Base-by-base conservation (phyloP, 2,888 invertebrate species). In the Abscondita cerata region DNA sequence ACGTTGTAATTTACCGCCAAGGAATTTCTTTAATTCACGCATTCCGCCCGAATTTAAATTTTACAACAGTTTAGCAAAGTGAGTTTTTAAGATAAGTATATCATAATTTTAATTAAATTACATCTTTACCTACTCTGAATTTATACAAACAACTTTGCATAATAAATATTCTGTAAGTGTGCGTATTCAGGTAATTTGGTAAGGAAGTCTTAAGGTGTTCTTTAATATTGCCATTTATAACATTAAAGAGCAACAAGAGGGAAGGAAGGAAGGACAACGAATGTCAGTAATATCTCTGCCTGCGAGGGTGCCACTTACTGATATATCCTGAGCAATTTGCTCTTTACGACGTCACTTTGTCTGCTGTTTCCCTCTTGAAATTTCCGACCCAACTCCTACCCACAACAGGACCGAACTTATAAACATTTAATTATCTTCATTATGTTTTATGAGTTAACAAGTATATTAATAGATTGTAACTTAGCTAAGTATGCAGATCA, bases 261-360 rank as follows among this genome's bases (percentile, higher is more conserved):
- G 59, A 59, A 64, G 60, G 55, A 60, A 52, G 60, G 52, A 60
- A 60, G 50, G 57, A 60, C 64, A 73, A 72, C 70, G 74, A 75
- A 75, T 73, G 72, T 70, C 71, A 71, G 72, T 72, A 73, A 76
- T 75, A 75, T 75, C 74, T 74, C 73, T 70, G 67, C 71, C 73
- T 70, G 72, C 70, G 68, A 75, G 73, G 71, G 73, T 69, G 70
- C 72, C 72, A 72, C 74, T 75, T 72, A 73, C 73, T 72, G 74
- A 77, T 75, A 73, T 75, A 76, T 75, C 76, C 75, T 70, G 67
- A 73, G 75, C 76, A 78, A 78, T 78, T 78, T 77, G 75, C 75
- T 74, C 76, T 76, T 78, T 78, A 78, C 75, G 78, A 76, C 72
- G 73, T 70, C 64, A 64, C 60, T 64, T 64, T 60, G 60, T 64